These are phyloP conservation scores for Ameiurus melas DNA, from an alignment of 2,113 vertebrate species.

Conservation along the genomic window DNA sequence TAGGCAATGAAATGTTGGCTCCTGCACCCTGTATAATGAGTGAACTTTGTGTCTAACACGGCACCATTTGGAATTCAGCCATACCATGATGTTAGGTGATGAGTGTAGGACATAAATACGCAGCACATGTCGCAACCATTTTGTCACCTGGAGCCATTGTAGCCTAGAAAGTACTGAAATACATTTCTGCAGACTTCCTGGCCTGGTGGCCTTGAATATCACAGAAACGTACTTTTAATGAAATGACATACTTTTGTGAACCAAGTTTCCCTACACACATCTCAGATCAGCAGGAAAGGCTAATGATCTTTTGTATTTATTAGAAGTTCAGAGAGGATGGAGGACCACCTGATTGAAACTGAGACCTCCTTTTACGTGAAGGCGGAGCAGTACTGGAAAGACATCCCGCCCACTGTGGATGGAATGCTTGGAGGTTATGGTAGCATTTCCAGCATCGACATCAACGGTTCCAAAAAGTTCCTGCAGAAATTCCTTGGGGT, in stretches of 20 bases:
- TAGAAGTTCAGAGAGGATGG: constrained; percentile 73
- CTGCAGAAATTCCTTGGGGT: constrained; percentile 88
- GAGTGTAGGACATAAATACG: neutral
- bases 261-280: neutral
- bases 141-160: neutral
- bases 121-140: neutral
- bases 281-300: neutral
- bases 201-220: neutral
- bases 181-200: neutral
- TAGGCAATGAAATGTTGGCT: neutral
- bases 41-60: neutral
- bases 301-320: neutral
- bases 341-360: constrained; percentile 73
- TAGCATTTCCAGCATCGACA: constrained; percentile 91
- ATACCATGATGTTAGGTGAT: neutral
- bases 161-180: neutral
- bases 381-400: constrained; percentile 92
- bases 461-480: constrained; percentile 91
- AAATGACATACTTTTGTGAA: neutral
- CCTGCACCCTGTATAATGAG: neutral
- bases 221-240: too few relatives aligned
- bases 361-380: constrained; percentile 88
- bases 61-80: neutral
- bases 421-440: constrained; percentile 97
- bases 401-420: constrained; percentile 86